Evolutionary conservation across 2,888 invertebrate genomes (phyloP), one percentile per base, ranked within the genome.

Genomic region (Drosophila merina): DNA sequence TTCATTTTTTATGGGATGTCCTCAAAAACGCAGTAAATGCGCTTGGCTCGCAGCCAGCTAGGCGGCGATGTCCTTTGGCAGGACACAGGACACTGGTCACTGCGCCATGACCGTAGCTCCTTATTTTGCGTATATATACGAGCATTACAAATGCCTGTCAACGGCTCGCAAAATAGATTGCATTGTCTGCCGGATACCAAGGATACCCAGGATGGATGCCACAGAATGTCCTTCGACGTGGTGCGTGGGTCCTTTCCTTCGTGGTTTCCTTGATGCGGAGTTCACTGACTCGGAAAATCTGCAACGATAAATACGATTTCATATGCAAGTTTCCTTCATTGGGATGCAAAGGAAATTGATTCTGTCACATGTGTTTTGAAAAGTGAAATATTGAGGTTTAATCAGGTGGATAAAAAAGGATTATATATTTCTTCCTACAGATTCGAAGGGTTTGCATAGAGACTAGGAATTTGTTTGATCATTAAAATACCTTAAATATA

Each of bases 41-140:
- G 73, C 66, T 68, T 88, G 86, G 88, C 88, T 33, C 52, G 69
- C 66, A 72, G 81, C 86, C 86, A 87, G 70, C 52, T 25, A 40
- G 74, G 69, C 76, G 76, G 63, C 76, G 14, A 26, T 79, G 63
- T 68, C 64, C 81, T 57, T 62, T 14, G 54, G 63, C 72, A 66
- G 59, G 56, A 52, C 42, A 42, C 31, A 28, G 42, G 58, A 31
- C 57, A 49, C 45, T 72, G 69, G 60, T 52, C 67, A 60, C 63
- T 59, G 56, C 57, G 68, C 54, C 51, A 64, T 57, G 51, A 47
- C 67, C 45, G 54, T 45, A 47, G 51, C 54, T 30, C 26, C 54
- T 33, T 20, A 9, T 49, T 67, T 54, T 33, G 42, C 47, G 36
- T 68, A 62, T 64, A 60, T 20, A 44, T 25, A 20, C 10, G 20